A percentile compares a stretch with the other conserved stretches of the same genome.
These are phyloP conservation scores for Gambusia holbrooki DNA, from an alignment of 2,113 vertebrate genomes.

Conservation along the genomic window DNA sequence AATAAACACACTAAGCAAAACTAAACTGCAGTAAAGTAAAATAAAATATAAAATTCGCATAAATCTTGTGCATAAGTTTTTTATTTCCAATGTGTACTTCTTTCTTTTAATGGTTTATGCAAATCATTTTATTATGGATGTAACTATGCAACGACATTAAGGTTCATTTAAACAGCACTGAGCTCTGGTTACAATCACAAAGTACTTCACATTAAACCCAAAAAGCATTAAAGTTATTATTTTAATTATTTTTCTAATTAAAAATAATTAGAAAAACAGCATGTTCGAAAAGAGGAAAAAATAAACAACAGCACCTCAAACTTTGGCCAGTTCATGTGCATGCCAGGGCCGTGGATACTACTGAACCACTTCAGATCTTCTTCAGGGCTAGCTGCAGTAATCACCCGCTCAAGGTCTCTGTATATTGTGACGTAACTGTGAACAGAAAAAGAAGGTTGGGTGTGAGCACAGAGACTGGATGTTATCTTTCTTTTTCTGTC, in stretches of 20 bases:
- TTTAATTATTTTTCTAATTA: no score
- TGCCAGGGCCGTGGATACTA: slow-evolving; percentile 86
- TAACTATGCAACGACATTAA: neutral
- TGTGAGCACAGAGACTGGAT: no score
- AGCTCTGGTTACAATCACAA: no score
- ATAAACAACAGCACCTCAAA: slow-evolving; percentile 87
- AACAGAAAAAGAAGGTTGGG: slow-evolving; percentile 2
- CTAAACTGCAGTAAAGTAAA: neutral
- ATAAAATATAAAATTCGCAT: no score
- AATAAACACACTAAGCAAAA: no score
- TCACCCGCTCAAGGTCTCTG: slow-evolving; percentile 88
- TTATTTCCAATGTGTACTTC: neutral
- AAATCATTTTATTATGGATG: neutral
- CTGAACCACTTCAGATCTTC: slow-evolving; percentile 97
- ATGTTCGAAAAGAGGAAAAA: neutral
- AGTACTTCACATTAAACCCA: neutral
- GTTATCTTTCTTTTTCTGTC: neutral
- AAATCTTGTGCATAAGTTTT: neutral
- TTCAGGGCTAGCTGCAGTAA: slow-evolving; percentile 86
- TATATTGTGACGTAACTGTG: slow-evolving; percentile 89
- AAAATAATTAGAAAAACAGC: neutral
- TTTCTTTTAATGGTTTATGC: neutral
- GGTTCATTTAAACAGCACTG: neutral
- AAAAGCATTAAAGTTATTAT: neutral
- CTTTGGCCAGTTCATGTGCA: slow-evolving; percentile 98